Base-by-base conservation (phyloP, 2,113 vertebrate genomes). In the Crotophaga sulcirostris region DNA sequence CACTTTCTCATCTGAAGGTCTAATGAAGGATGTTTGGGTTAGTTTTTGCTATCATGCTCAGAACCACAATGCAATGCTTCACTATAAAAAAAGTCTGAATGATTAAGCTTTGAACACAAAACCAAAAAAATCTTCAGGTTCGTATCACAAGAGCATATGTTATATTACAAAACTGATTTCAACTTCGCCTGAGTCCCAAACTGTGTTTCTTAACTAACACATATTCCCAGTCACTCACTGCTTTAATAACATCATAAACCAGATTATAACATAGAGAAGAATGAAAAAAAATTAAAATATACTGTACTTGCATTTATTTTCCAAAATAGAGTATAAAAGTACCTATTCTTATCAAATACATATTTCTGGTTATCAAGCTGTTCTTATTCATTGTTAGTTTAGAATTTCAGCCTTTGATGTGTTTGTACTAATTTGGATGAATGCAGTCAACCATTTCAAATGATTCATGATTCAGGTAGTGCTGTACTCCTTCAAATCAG, bases 11-110 rank as follows among this genome's bases (percentile, higher is more conserved):
- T 88, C 40, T 60, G 44, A 52, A 81, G 52, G 21, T 29, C 26
- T 83, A 38, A 68, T 58, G 13, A 44, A 44, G 52, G 45, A 55
- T 91, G 13, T 21, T 56, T 25, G 33, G 40, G 45, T 23, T 59
- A 76, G 29, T 63, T 78, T 90, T 80, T 56, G n/a, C 59, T 88
- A 45, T 31, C 38, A 17, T 19, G 20, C 34, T 82, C n/a, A 45
- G 66, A 77, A n/a, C 5, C 33, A 63, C 29, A 47, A 23, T 15
- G 11, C 14, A 60, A 25, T 25, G 3, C 8, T 51, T 56, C 17
- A 33, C 6, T 64, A 16, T 14, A 55, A 76, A 16, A 33, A 55
- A n/a, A 4, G 1, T 18, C n/a, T 14, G 5, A 1, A 1, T 24
- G 5, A 51, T 82, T 68, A 59, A 70, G 33, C 11, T 75, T 36